These are phyloP conservation scores for Mystacides longicornis DNA, from an alignment of 2,888 invertebrate species.

Conservation along the genomic window DNA sequence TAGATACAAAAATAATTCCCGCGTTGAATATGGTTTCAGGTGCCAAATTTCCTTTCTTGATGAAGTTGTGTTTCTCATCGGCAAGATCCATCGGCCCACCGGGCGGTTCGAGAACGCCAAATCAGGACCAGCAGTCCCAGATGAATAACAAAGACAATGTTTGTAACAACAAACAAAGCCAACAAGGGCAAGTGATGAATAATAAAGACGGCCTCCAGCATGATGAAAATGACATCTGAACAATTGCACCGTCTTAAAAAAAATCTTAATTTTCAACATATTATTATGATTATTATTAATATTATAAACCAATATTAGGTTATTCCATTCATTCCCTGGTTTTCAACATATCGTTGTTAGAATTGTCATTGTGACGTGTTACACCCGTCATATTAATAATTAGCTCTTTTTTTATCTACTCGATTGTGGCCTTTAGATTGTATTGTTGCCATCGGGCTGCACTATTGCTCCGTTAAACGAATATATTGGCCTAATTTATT, in stretches of 20 bases:
- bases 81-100: conserved; percentile 45
- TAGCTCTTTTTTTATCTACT: too few species aligned
- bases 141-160: conserved; percentile 2
- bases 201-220: conserved; percentile 11
- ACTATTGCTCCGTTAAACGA: too few species aligned
- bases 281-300: not conserved
- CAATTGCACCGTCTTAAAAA: not conserved
- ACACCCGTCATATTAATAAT: too few species aligned
- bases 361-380: not conserved
- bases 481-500: too few species aligned
- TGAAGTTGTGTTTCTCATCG: conserved; percentile 97
- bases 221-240: conserved; percentile 6
- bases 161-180: conserved; percentile 9
- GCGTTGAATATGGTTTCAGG: conserved; percentile 47
- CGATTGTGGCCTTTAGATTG: too few species aligned
- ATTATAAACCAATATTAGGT: conserved; percentile 4
- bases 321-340: conserved; percentile 6
- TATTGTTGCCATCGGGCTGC: too few species aligned
- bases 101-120: conserved; percentile 19
- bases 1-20: too few species aligned
- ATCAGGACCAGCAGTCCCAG: conserved; percentile 8
- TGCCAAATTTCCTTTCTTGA: conserved; percentile 96
- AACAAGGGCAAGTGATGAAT: conserved; percentile 5
- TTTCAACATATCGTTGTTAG: not conserved
- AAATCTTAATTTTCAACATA: not conserved